Conservation (phyloP, 35 echinoderm and acorn worm genomes). For the Anneissia japonica region DNA sequence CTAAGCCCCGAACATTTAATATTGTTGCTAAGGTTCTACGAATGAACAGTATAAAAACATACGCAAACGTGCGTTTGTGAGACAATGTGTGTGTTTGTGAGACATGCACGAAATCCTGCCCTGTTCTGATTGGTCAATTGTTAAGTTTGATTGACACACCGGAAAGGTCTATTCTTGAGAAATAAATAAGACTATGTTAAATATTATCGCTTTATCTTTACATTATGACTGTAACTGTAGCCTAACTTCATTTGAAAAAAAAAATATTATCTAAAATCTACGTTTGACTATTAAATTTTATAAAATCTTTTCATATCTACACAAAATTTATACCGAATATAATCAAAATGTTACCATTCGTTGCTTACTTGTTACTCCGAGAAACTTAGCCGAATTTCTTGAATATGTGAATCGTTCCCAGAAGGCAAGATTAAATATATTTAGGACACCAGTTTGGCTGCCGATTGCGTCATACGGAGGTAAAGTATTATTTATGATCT, state of each 20-base stretch:
- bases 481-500: not conserved
- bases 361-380: constrained; percentile 66
- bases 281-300: not conserved
- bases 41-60: too few species aligned
- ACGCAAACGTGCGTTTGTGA: too few species aligned
- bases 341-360: not conserved
- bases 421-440: constrained; percentile 55
- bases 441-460: constrained; percentile 13
- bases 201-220: not conserved
- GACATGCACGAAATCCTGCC: too few species aligned
- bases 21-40: too few species aligned
- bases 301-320: not conserved
- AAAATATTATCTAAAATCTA: not conserved
- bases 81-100: too few species aligned
- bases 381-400: constrained; percentile 44
- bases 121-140: too few species aligned
- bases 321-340: not conserved
- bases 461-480: constrained; percentile 28
- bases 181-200: not conserved
- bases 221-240: not conserved
- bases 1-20: too few species aligned
- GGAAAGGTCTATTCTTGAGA: too few species aligned
- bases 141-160: too few species aligned
- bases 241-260: not conserved
- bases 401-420: constrained; percentile 66